Percentiles rank a stretch among this genome's conserved stretches.
Conservation (phyloP, 2,888 invertebrate genomes). For the Boloria euphrosyne region DNA sequence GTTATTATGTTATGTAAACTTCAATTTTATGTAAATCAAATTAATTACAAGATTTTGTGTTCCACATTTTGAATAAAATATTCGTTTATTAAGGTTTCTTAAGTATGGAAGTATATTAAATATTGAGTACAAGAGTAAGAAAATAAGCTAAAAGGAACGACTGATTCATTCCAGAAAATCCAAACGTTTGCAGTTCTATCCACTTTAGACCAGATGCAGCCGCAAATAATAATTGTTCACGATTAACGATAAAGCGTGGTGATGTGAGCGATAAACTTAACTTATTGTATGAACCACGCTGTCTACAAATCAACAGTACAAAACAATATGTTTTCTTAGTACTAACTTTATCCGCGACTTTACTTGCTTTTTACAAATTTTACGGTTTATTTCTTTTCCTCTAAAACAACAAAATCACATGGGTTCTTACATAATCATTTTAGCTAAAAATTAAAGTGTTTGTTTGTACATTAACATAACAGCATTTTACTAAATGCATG, state of each 20-base stretch:
- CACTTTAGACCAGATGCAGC: slow-evolving; percentile 55
- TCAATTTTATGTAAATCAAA: not conserved
- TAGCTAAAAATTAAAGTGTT: not conserved
- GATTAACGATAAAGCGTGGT: slow-evolving; percentile 54
- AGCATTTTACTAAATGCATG: no score
- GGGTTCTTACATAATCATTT: not conserved
- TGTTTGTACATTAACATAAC: no score
- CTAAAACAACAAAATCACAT: no score
- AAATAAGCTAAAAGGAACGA: slow-evolving; percentile 51
- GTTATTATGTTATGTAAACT: not conserved
- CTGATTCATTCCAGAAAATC: slow-evolving; percentile 55
- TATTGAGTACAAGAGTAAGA: slow-evolving; percentile 17
- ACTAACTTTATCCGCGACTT: no score
- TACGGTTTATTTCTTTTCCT: no score
- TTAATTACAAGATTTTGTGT: not conserved
- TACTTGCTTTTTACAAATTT: no score
- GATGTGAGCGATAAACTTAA: slow-evolving; percentile 25
- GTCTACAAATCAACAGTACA: no score
- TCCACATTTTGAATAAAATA: not conserved
- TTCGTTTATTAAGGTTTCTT: not conserved
- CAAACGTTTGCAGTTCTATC: slow-evolving; percentile 55
- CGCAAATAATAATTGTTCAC: slow-evolving; percentile 61
- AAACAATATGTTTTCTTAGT: no score
- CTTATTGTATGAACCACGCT: slow-evolving; percentile 1
- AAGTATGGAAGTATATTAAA: not conserved